These are phyloP conservation scores for Phyllostomus discolor DNA, from an alignment of 2,113 vertebrate species.

Conservation along the genomic window DNA sequence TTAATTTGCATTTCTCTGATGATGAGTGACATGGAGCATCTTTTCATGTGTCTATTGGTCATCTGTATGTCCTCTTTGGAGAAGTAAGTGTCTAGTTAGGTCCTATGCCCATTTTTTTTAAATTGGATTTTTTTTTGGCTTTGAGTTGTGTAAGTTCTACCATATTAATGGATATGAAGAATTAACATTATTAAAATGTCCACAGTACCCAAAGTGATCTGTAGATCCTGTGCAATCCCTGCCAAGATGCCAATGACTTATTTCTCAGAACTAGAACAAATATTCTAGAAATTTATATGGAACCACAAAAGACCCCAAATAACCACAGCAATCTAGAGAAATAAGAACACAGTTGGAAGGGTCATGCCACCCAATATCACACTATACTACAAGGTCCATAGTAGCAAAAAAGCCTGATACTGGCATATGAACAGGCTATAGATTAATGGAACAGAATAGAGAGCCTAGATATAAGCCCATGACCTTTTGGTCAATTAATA, in stretches of 20 bases:
- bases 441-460: not conserved
- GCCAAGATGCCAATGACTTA: not conserved
- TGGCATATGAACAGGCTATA: not conserved
- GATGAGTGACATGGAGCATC: not conserved
- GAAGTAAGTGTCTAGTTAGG: not conserved
- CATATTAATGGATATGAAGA: not conserved
- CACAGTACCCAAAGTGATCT: not conserved
- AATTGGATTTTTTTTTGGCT: not conserved
- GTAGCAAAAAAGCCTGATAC: not conserved
- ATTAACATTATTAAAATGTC: not conserved
- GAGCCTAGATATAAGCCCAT: not conserved
- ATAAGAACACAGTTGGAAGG: not conserved
- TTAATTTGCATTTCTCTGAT: no score
- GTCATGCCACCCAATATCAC: not conserved
- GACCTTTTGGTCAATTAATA: not conserved
- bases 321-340: not conserved
- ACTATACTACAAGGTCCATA: not conserved
- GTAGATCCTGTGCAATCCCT: not conserved
- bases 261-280: not conserved
- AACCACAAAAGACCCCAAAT: not conserved
- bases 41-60: not conserved
- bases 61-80: not conserved
- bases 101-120: not conserved
- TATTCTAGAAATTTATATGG: not conserved
- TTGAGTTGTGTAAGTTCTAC: not conserved